These are phyloP conservation scores for Axinella damicornis DNA, from an alignment of 37 sponge, comb jelly and placozoan genomes.

Conservation along the genomic window DNA sequence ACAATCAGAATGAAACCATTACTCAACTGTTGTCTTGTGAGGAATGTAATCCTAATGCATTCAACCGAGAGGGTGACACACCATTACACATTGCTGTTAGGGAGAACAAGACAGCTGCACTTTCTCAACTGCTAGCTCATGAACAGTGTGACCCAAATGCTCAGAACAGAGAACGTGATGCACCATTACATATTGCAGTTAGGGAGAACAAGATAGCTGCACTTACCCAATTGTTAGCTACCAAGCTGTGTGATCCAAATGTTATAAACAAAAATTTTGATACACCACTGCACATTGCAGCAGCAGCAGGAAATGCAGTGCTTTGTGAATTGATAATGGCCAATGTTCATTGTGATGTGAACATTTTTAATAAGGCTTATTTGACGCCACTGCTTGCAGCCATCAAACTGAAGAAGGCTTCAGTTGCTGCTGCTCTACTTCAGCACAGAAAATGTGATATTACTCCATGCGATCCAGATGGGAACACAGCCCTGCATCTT, in stretches of 20 bases:
- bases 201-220: neutral
- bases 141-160: neutral
- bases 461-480: neutral
- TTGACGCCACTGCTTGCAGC: slow-evolving; percentile 28
- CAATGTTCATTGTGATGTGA: neutral
- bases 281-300: too few species aligned
- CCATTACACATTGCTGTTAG: too few species aligned
- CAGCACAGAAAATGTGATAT: neutral
- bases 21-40: too few species aligned
- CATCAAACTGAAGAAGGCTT: neutral
- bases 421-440: neutral
- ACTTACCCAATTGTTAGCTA: neutral
- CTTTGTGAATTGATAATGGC: neutral
- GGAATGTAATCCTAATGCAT: too few species aligned
- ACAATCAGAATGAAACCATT: too few species aligned
- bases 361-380: neutral
- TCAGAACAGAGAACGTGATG: neutral
- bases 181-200: slow-evolving; percentile 31
- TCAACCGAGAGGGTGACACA: too few species aligned
- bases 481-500: slow-evolving; percentile 11
- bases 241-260: slow-evolving; percentile 1
- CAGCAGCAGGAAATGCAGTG: neutral
- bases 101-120: too few species aligned
- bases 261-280: neutral
- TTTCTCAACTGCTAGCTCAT: too few species aligned